Conservation (phyloP, 2,113 vertebrate species). For the Charadrius vociferus region DNA sequence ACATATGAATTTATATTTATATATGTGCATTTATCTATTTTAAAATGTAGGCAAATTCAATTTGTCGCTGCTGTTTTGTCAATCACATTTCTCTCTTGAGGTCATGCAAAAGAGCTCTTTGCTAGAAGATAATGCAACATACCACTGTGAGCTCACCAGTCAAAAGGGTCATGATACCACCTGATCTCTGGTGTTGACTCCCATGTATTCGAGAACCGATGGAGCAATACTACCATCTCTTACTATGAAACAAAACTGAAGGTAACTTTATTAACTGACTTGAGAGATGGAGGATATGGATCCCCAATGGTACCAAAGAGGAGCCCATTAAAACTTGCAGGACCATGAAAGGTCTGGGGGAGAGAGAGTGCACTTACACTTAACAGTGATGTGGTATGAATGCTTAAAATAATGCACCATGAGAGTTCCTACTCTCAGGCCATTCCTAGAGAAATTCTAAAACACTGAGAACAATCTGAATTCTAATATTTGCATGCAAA, state of each 20-base stretch:
- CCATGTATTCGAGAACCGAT: neutral
- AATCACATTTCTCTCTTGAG: neutral
- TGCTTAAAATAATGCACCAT: neutral
- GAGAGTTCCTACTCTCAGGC: neutral
- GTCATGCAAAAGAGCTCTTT: neutral
- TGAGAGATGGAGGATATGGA: neutral
- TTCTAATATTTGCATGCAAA: slow-evolving; percentile 35
- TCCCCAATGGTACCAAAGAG: neutral
- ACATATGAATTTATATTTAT: neutral
- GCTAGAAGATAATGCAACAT: neutral
- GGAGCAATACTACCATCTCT: neutral
- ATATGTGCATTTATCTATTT: neutral
- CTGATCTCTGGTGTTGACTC: neutral
- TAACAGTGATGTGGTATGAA: neutral
- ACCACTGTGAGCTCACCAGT: neutral
- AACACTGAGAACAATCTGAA: neutral
- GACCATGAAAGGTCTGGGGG: neutral
- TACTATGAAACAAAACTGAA: neutral
- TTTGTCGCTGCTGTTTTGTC: neutral
- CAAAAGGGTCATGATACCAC: neutral
- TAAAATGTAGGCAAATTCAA: neutral
- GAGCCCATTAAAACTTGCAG: neutral
- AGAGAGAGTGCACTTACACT: neutral
- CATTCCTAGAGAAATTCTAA: neutral
- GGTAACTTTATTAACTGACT: neutral